Evolutionary conservation across 2,113 vertebrate genomes (phyloP).

Genomic region (Hemichromis elongatus): DNA sequence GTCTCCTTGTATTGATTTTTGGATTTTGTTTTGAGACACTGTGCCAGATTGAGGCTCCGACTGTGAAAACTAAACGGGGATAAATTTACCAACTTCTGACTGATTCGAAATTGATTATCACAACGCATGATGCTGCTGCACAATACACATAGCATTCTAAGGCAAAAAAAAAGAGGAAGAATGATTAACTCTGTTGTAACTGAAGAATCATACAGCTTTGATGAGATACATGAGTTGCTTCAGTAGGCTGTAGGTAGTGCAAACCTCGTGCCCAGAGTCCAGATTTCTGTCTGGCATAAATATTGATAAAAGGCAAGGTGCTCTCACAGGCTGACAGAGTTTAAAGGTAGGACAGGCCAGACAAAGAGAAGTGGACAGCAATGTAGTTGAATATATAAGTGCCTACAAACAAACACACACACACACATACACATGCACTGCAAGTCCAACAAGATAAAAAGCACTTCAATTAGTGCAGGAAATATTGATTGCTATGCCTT

Average conservation of each 20-base stretch:
- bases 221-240: neutral
- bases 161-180: neutral
- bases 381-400: slow-evolving; percentile 48
- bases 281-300: slow-evolving; percentile 49
- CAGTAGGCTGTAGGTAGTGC: slow-evolving; percentile 14
- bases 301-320: slow-evolving; percentile 49
- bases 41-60: slow-evolving; percentile 31
- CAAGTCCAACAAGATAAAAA: slow-evolving; percentile 69
- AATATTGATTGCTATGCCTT: slow-evolving; percentile 78
- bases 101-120: neutral
- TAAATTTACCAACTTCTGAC: slow-evolving; percentile 24
- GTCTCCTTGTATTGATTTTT: slow-evolving; percentile 56
- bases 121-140: neutral
- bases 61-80: slow-evolving; percentile 27
- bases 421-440: slow-evolving; percentile 7
- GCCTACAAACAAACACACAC: neutral
- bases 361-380: slow-evolving; percentile 41
- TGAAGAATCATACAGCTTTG: neutral
- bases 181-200: neutral
- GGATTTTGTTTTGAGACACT: slow-evolving; percentile 25
- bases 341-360: slow-evolving; percentile 51
- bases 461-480: slow-evolving; percentile 76
- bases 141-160: neutral
- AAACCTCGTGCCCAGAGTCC: slow-evolving; percentile 33
- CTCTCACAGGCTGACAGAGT: slow-evolving; percentile 44